Evolutionary conservation across 2,113 vertebrate species (phyloP).

Genomic region (Pseudorectes ferrugineus): DNA sequence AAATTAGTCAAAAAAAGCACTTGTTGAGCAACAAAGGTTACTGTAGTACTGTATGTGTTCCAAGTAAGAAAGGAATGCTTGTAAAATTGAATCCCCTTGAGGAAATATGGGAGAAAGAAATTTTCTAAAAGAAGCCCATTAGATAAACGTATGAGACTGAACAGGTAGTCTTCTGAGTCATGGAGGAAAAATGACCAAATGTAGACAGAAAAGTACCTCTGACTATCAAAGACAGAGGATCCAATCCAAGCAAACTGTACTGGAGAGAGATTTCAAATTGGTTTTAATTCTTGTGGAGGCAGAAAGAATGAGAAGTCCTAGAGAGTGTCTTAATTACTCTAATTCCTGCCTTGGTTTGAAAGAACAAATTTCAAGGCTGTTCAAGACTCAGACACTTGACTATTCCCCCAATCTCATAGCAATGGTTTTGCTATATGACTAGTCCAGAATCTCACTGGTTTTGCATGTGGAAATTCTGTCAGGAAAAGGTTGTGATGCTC

Average conservation of each 20-base stretch:
- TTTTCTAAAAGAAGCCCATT: not conserved
- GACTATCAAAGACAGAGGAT: not conserved
- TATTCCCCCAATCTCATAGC: not conserved
- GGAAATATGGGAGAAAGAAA: not conserved
- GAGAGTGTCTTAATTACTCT: not conserved
- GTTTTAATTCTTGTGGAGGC: not conserved
- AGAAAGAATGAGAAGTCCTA: not conserved
- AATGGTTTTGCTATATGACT: not conserved
- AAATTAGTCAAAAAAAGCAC: not conserved
- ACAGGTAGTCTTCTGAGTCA: not conserved
- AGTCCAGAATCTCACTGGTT: not conserved
- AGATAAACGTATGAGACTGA: not conserved
- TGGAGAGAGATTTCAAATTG: not conserved
- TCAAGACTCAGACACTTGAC: not conserved
- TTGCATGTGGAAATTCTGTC: not conserved
- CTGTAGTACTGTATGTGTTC: not conserved
- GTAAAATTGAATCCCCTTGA: not conserved
- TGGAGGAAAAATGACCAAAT: not conserved
- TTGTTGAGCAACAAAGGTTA: not conserved
- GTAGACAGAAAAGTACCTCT: accelerated
- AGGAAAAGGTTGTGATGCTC: not conserved
- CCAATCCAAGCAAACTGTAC: not conserved
- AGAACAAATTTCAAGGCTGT: not conserved
- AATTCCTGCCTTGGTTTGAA: not conserved
- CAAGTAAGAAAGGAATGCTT: not conserved